These are phyloP conservation scores for Syngnathus scovelli DNA, from an alignment of 2,113 vertebrate genomes.

Conservation along the genomic window DNA sequence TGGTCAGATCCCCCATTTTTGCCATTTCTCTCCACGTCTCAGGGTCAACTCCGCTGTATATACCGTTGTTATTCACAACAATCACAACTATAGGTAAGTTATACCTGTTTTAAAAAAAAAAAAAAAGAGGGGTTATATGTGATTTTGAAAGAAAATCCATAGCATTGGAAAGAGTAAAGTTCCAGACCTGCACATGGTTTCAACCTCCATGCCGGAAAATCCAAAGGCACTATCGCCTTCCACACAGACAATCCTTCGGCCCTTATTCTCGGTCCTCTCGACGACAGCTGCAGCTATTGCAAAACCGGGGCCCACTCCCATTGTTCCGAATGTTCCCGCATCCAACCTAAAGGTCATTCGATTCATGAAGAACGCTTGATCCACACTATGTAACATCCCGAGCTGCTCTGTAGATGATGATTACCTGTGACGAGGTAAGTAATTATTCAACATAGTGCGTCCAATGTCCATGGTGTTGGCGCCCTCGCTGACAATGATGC, in stretches of 20 bases:
- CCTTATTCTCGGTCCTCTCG: conserved; percentile 64
- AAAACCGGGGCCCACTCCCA: conserved; percentile 94
- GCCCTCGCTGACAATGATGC: conserved; percentile 90
- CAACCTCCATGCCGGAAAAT: conserved; percentile 96
- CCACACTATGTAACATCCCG: too few relatives aligned
- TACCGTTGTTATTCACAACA: conserved; percentile 93
- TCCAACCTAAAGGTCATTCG: conserved; percentile 77
- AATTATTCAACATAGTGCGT: conserved; percentile 88
- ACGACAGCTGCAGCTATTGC: conserved; percentile 86
- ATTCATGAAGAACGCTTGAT: not conserved
- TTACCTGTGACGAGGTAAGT: conserved; percentile 84
- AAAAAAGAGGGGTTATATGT: not conserved
- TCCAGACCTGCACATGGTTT: conserved; percentile 91
- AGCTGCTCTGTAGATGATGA: not conserved
- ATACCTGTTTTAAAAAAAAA: conserved; percentile 73
- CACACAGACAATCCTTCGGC: conserved; percentile 79
- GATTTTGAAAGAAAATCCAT: not conserved
- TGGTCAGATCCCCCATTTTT: conserved; percentile 76
- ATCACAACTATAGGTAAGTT: conserved; percentile 86
- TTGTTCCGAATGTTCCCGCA: conserved; percentile 95
- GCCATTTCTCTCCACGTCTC: conserved; percentile 79
- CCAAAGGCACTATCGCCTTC: conserved; percentile 97
- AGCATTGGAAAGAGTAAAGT: not conserved
- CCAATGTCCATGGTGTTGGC: conserved; percentile 99
- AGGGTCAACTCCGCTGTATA: conserved; percentile 85